These are phyloP conservation scores for Hyposmocoma kahamanoa DNA, from an alignment of 1,140 invertebrate genomes.

Conservation along the genomic window DNA sequence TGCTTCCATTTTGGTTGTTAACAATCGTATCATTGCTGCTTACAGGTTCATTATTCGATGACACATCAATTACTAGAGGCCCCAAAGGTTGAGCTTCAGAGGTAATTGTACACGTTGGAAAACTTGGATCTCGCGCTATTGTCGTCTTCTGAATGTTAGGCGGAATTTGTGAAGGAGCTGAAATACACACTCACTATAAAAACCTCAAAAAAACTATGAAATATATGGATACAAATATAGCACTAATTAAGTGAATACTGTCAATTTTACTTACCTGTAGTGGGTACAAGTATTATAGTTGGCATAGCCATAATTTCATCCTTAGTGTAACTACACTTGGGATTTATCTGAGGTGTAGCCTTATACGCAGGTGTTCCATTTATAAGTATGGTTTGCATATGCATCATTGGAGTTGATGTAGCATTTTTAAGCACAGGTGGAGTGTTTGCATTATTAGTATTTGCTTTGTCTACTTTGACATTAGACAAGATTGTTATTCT, in stretches of 20 bases:
- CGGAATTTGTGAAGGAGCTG: constrained; percentile 9
- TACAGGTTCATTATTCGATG: constrained; percentile 10
- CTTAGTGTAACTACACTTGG: constrained; percentile 37
- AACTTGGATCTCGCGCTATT: constrained; percentile 10
- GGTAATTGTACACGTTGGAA: constrained; percentile 12
- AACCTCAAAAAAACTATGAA: too few relatives aligned
- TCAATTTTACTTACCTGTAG: constrained; percentile 48
- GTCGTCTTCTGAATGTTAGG: neutral
- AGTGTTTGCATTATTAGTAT: constrained; percentile 16
- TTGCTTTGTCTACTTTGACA: constrained; percentile 46
- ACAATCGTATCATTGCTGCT: neutral
- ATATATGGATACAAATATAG: too few relatives aligned
- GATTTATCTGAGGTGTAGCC: constrained; percentile 15
- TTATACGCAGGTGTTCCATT: constrained; percentile 53
- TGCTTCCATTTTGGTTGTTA: neutral
- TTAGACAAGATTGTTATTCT: constrained; percentile 59
- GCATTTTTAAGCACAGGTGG: constrained; percentile 30
- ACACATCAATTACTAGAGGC: constrained; percentile 41
- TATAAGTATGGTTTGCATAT: constrained; percentile 51
- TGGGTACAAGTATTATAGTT: constrained; percentile 52
- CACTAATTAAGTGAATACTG: too few relatives aligned
- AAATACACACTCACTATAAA: constrained; percentile 9
- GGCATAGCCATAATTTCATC: constrained; percentile 69
- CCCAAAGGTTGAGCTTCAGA: constrained; percentile 14
- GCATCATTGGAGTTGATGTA: constrained; percentile 39